Evolutionary conservation across 2,888 invertebrate genomes (phyloP), one percentile per base, ranked within the genome.

Genomic region (Amiota mariae): DNA sequence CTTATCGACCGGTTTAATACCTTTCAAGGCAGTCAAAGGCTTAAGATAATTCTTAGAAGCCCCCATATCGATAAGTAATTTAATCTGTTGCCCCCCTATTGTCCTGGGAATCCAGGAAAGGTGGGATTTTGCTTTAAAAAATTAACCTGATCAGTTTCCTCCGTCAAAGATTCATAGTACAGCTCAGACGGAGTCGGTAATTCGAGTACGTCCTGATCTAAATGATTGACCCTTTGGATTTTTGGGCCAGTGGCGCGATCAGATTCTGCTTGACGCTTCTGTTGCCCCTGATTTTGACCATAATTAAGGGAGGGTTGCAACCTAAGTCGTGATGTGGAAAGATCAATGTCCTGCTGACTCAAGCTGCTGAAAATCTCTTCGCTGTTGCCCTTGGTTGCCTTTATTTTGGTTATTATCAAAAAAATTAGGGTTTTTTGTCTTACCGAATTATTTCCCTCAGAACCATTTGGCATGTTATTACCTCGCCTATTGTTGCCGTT

Each of bases 1-100:
- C 3, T n/a, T 67, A 18, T 63, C 48, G 9, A 75, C 24, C 18
- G 11, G 54, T 63, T 51, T 63, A n/a, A 72, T 49, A 46, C 51
- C 67, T 67, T 72, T 71, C 12, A 76, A 51, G 13, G 46, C 47
- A 8, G 13, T n/a, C 9, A 74, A 36, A 36, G 24, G 49, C 13
- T 64, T 73, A 12, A 76, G 59, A 18, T 71, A 72, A n/a, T 71
- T 76, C 36, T 61, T 73, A 20, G 71, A 56, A 15, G 71, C 70
- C 18, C 66, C 75, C 49, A 72, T 76, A 20, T 76, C 73, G 10
- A 72, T 71, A 18, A 76, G 51, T 12, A 73, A 46, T 18, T 61
- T 71, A 51, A 72, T 48, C 54, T 56, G 18, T 36, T 24, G 18
- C 18, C 70, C 71, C 13, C n/a, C 71, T 13, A 73, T 11, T 24